Evolutionary conservation across 2,113 vertebrate genomes (phyloP), one percentile per base, ranked within the genome.

Genomic region (Carassius gibelio): DNA sequence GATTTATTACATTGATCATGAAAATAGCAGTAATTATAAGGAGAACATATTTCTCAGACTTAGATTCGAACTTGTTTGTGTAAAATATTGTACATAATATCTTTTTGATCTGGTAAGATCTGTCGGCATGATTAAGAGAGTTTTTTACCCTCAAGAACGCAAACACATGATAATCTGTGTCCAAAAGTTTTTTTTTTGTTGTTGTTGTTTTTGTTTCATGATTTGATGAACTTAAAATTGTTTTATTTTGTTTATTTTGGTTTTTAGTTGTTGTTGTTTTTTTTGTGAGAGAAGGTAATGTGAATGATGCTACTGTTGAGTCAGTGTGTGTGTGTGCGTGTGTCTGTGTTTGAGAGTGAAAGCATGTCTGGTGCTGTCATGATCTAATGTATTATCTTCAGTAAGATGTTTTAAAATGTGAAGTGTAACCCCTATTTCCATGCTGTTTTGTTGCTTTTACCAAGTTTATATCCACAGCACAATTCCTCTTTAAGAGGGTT

Each of bases 21-120:
- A 85, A 92, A 85, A 85, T 81, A 91, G 7, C 55, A 90, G 84
- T 90, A 86, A 83, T 86, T 91, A 93, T 93, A 94, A 90, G 89
- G 91, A 94, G 93, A 92, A 93, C 92, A 91, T 92, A 84, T 94
- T 95, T 94, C 91, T 89, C 92, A 94, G 94, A 88, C 92, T 95
- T 95, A 92, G 93, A 85, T 90, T 91, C 79, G 64, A 88, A 87
- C 82, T 86, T 92, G 92, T 91, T 94, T 93, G 95, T 97, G 96
- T 98, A 97, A 96, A 93, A 96, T 96, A 96, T 91, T 99, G 97
- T 98, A 98, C 96, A 99, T 97, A 97, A 26, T 92, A 95, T 93
- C 90, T 90, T 92, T 0, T 4, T 64, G 74, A 88, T 85, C 84
- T 79, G 76, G 84, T 81, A 82, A 88, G 75, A 80, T 88, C 71